A percentile compares a stretch with the other conserved stretches of the same genome.
phyloP scores from a whole-genome alignment of 1,140 invertebrate genomes.

The Himalopsyche phryganea region DNA sequence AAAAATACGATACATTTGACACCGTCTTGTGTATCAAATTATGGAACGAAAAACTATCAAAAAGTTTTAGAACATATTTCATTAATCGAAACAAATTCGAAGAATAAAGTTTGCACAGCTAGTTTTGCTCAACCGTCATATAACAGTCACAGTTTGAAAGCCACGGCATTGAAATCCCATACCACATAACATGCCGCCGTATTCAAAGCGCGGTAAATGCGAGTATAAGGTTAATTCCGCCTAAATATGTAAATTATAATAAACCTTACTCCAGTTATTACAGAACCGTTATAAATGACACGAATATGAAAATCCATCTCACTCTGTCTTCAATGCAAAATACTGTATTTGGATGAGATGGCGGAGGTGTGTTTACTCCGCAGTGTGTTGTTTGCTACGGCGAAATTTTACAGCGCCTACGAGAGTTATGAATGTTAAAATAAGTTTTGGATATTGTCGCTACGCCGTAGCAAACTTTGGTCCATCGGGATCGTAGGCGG shows the following conservation, averaged over 20 bases:
- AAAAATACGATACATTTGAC: too few species aligned
- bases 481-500: slow-evolving; percentile 24
- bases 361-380: neutral
- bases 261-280: slow-evolving; percentile 28
- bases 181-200: neutral
- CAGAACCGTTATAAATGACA: slow-evolving; percentile 11
- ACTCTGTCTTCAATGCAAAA: neutral
- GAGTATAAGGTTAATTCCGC: slow-evolving; percentile 33
- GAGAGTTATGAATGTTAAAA: slow-evolving; percentile 36
- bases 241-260: slow-evolving; percentile 36
- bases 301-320: neutral
- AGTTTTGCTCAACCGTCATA: too few species aligned
- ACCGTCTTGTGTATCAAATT: too few species aligned
- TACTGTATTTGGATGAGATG: neutral
- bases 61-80: too few species aligned
- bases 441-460: slow-evolving; percentile 35
- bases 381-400: slow-evolving; percentile 11
- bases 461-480: slow-evolving; percentile 24
- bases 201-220: slow-evolving; percentile 9
- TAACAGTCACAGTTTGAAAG: neutral
- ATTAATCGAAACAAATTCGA: too few species aligned
- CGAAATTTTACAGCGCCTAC: slow-evolving; percentile 32
- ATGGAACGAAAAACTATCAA: too few species aligned
- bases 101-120: too few species aligned
- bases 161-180: slow-evolving; percentile 9